phyloP scores from a whole-genome alignment of 2,113 vertebrate species.

The Festucalex cinctus region DNA sequence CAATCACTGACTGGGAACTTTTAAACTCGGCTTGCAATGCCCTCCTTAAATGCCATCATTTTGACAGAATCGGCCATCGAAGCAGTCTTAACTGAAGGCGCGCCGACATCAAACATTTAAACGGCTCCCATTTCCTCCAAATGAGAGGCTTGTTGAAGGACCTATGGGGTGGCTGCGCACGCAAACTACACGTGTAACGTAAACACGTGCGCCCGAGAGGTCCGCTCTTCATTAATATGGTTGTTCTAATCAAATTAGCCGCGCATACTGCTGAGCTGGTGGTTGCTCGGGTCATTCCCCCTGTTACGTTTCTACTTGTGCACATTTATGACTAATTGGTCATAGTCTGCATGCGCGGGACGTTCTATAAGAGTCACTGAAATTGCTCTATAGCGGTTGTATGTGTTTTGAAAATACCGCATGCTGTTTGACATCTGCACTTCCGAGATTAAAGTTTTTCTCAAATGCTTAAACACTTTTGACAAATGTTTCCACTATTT shows the following conservation, averaged over 20 bases:
- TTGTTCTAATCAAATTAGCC: constrained; percentile 55
- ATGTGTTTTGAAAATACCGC: background rate
- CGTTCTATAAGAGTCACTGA: background rate
- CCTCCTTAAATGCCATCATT: constrained; percentile 10
- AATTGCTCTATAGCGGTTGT: background rate
- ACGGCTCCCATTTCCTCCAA: constrained; percentile 33
- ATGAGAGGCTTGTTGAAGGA: constrained; percentile 33
- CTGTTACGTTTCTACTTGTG: constrained; percentile 28
- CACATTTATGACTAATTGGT: background rate
- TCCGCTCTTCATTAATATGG: constrained; percentile 55
- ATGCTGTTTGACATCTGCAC: background rate
- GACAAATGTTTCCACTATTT: too few species aligned
- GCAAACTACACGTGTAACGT: constrained; percentile 49
- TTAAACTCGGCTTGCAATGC: constrained; percentile 3
- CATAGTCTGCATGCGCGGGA: background rate
- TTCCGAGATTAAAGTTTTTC: background rate
- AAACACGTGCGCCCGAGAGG: constrained; percentile 47
- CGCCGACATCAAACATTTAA: constrained; percentile 42
- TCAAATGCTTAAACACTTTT: too few species aligned
- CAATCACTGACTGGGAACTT: background rate
- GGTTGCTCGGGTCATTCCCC: constrained; percentile 27
- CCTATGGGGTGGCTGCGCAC: constrained; percentile 35
- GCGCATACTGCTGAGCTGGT: constrained; percentile 49
- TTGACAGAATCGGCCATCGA: constrained; percentile 11
- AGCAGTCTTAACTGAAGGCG: constrained; percentile 26